Percentiles rank a stretch among this genome's conserved stretches.
phyloP scores from a whole-genome alignment of 2,888 invertebrate genomes.

The Loripinus fragilis region DNA sequence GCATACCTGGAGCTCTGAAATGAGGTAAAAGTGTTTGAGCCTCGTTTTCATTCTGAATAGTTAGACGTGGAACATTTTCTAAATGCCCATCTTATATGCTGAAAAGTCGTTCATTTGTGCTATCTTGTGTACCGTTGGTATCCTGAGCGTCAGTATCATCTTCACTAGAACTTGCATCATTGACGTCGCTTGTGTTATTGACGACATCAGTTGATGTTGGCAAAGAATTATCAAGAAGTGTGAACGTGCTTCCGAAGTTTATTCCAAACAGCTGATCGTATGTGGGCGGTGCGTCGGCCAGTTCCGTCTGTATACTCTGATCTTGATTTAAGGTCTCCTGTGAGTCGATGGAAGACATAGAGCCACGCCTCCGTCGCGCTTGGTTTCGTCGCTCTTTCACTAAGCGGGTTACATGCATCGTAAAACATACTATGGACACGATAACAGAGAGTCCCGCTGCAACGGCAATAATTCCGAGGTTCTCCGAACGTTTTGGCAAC shows the following conservation, averaged over 20 bases:
- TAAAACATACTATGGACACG: slow-evolving; percentile 48
- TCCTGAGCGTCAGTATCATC: neutral
- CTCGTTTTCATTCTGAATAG: slow-evolving; percentile 7
- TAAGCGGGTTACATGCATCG: slow-evolving; percentile 48
- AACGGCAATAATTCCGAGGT: slow-evolving; percentile 46
- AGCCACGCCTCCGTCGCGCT: neutral
- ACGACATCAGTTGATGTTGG: neutral
- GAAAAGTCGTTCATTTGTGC: neutral
- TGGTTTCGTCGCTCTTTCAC: slow-evolving; percentile 21
- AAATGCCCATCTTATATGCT: slow-evolving; percentile 11
- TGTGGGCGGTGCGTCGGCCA: slow-evolving; percentile 50
- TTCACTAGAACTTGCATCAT: neutral
- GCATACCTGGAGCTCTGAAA: slow-evolving; percentile 47
- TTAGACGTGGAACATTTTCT: neutral
- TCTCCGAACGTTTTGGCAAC: neutral
- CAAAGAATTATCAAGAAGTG: neutral
- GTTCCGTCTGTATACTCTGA: slow-evolving; percentile 32
- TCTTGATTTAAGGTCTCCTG: neutral
- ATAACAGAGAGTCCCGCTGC: slow-evolving; percentile 55
- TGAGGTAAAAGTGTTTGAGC: neutral
- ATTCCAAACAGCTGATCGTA: slow-evolving; percentile 51
- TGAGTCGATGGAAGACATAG: neutral
- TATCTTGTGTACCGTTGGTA: neutral
- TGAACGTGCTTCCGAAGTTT: neutral
- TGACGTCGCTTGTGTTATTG: neutral